A percentile compares a stretch with the other conserved stretches of the same genome.
These are phyloP conservation scores for Isoperla grammatica DNA, from an alignment of 2,888 invertebrate species.

Conservation along the genomic window DNA sequence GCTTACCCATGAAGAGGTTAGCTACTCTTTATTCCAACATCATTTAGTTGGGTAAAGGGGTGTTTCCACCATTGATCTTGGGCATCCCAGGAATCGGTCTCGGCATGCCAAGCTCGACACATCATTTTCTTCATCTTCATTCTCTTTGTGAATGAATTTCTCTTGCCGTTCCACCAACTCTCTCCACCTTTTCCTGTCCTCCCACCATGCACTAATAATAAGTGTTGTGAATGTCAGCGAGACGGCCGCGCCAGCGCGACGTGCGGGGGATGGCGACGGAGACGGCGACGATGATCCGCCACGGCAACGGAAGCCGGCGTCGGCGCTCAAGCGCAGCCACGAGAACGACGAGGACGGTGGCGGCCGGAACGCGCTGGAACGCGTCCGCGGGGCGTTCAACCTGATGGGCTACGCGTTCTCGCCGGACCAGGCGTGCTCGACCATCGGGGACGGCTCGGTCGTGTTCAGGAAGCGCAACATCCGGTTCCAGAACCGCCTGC, in stretches of 20 bases:
- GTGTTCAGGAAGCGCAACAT: conserved; percentile 59
- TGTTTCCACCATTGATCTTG: no score
- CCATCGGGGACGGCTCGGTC: conserved; percentile 48
- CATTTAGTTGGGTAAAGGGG: no score
- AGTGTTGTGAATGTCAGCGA: background rate
- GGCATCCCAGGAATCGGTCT: no score
- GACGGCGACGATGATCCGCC: background rate
- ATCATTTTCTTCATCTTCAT: no score
- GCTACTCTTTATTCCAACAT: no score
- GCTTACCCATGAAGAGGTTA: no score
- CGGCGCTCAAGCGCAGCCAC: conserved; percentile 3
- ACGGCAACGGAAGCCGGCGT: background rate
- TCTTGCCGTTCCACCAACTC: no score
- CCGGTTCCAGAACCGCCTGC: conserved; percentile 51
- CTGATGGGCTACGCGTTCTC: conserved; percentile 53
- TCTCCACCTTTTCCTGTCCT: no score
- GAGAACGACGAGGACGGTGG: conserved; percentile 12
- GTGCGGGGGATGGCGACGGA: background rate
- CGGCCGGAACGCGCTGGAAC: conserved; percentile 40
- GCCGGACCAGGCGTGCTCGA: conserved; percentile 18
- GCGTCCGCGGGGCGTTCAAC: conserved; percentile 58
- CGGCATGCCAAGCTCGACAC: no score
- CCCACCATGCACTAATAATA: no score
- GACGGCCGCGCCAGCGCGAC: background rate
- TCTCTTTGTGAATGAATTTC: no score